Base-by-base conservation (phyloP, 2,113 vertebrate species). In the Rhizomys pruinosus region DNA sequence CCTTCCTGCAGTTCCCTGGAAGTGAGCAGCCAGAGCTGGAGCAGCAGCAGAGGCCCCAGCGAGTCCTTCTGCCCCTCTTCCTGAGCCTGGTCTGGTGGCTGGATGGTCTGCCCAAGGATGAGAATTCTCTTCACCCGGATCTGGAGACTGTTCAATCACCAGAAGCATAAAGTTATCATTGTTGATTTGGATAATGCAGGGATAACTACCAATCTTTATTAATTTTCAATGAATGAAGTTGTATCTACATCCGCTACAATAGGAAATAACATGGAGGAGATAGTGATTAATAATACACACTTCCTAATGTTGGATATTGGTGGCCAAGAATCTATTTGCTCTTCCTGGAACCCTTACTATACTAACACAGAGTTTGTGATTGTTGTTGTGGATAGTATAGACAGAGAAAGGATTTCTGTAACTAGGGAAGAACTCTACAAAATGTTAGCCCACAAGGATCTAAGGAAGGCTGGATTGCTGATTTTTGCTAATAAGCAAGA, bases 281-380 rank as follows among this genome's bases (percentile, higher is more conserved):
- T 99, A 34, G 99, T 99, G 91, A 99, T 99, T 68, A 99, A 99
- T 98, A 99, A 99, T 97, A 99, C 99, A 0, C 99, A 99, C 86
- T 99, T 99, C 95, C 98, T 99, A 64, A 99, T 99, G 99, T 99
- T 99, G 99, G 99, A 99, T 97, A 99, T 99, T 1, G 99, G 99
- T 34, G 99, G 99, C 25, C 99, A 99, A 98, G 99, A 99, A 97
- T 99, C 99, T 11, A 98, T 99, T 34, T 98, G 99, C 27, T 99
- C 99, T 64, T 99, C 99, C 0, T 99, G 99, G 99, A 99, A 99
- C 95, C 99, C 99, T 10, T 99, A 99, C 94, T 99, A 99, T 97
- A 99, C 99, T 52, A 99, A 99, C 98, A 99, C 99, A 5, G 99
- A 99, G 99, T 99, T 99, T 98, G 99, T 99, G 89, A 99, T 99